Evolutionary conservation across 2,888 invertebrate genomes (phyloP), one percentile per base, ranked within the genome.

Genomic region (Alloplasta piceator): DNA sequence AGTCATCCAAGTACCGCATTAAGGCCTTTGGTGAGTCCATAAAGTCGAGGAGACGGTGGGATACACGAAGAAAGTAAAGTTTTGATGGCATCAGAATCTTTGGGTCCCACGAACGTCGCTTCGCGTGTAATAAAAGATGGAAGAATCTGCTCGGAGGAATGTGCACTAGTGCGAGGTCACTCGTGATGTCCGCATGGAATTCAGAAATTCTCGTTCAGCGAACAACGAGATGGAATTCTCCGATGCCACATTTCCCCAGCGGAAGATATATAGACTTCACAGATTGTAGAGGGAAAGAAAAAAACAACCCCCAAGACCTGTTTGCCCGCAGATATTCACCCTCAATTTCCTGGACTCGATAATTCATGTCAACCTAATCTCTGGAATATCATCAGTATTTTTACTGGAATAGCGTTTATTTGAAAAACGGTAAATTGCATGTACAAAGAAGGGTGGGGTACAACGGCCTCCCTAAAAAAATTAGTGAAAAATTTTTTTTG

Each of bases 91-190:
- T 36, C 38, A 55, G 61, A 73, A 55, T n/a, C 64, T 56, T 36
- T 36, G 38, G 48, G 58, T 60, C n/a, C 56, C 26, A 26, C 26
- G 26, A 26, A 26, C 26, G 26, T 26, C 26, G 26, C 26, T 26
- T 52, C 52, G 55, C 52, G 43, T 12, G 60, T 38, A 52, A 61
- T 61, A 52, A 61, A 68, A 68, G 14, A 68, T 39, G 61, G 36
- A 61, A 60, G 52, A 60, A 67, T 67, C 50, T 16, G 36, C 12
- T 71, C 60, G 60, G 48, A 46, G 75, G 67, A 60, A 75, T 75
- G 48, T 36, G 41, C n/a, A 56, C 26, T 26, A 73, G 36, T 43
- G 43, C 63, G 14, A 63, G 38, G 50, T 71, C 9, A 12, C 43
- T 16, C 6, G 14, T 5, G 50, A 43, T 52, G 41, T 72, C 71